Base-by-base conservation (phyloP, 2,888 invertebrate genomes). In the Operophtera brumata region DNA sequence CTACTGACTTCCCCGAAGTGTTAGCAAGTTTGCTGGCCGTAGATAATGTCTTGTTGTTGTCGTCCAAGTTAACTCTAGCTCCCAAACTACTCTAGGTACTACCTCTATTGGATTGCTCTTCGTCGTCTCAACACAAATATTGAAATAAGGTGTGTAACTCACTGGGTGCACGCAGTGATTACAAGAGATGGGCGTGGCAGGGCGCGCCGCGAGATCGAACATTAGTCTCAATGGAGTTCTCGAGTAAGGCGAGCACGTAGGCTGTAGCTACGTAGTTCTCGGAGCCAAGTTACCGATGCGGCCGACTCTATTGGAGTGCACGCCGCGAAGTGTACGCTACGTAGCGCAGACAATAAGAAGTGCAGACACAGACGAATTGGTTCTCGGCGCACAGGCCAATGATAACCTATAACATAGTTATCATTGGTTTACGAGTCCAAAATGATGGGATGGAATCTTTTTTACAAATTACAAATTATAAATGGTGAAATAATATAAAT, bases 391-490 rank as follows among this genome's bases (percentile, higher is more conserved):
- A 90, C 90, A 88, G 86, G 90, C 89, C 90, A 90, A 90, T 90
- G 90, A 89, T 90, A 90, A 90, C 90, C 90, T 90, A 90, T 90
- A 90, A 90, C 90, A 90, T 87, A 90, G 89, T 89, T 90, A 89
- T 90, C 90, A 90, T 90, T 90, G 90, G 90, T 89, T 81, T 88
- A 85, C 74, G 83, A 77, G 72, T 82, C 77, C 71, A 78, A 74
- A 75, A 76, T 50, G 73, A 63, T 77, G 80, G 78, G 62, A 84
- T 85, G 84, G 83, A 84, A 85, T 84, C 85, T 86, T 84, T 74
- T 55, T 51, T 20, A 46, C 45, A 50, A 49, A 52, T 35, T 32
- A 28, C 48, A 52, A 41, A 34, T 52, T 49, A 39, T 13, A 47
- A 35, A 47, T 36, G 13, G 28, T 41, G 28, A 26, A 39, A 26